A percentile compares a stretch with the other conserved stretches of the same genome.
Evolutionary conservation across 2,888 invertebrate species (phyloP).

Genomic region (Noctuana brunneofusca): DNA sequence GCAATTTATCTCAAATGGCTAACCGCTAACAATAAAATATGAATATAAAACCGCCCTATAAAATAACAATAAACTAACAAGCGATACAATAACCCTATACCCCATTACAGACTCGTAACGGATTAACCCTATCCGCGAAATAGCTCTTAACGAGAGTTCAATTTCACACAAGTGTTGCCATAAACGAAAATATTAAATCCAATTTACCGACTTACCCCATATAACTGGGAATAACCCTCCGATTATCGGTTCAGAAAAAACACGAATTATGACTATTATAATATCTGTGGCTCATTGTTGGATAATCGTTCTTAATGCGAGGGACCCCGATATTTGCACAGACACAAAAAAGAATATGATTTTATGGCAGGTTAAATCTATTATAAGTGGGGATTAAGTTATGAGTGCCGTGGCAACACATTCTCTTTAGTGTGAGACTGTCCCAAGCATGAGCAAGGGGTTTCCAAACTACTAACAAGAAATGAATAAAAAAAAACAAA

Average conservation of each 20-base stretch:
- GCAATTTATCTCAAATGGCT: slow-evolving; percentile 24
- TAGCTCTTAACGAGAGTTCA: slow-evolving; percentile 74
- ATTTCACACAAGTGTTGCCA: slow-evolving; percentile 79
- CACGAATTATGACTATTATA: slow-evolving; percentile 79
- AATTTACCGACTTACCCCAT: slow-evolving; percentile 72
- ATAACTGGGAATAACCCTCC: slow-evolving; percentile 56
- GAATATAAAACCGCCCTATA: slow-evolving; percentile 16
- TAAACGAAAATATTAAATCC: slow-evolving; percentile 82
- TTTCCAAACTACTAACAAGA: neutral
- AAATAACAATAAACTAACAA: slow-evolving; percentile 19
- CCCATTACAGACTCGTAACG: slow-evolving; percentile 49
- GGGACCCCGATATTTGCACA: slow-evolving; percentile 68
- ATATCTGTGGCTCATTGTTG: slow-evolving; percentile 71
- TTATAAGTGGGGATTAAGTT: slow-evolving; percentile 80
- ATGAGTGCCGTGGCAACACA: slow-evolving; percentile 41
- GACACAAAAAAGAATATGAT: slow-evolving; percentile 74
- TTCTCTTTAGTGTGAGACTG: neutral
- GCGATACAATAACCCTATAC: slow-evolving; percentile 34
- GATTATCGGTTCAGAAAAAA: slow-evolving; percentile 70
- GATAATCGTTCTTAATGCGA: slow-evolving; percentile 66
- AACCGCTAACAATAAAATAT: slow-evolving; percentile 14
- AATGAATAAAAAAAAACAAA: too few relatives aligned
- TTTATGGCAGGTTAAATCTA: slow-evolving; percentile 82
- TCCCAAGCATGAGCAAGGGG: neutral
- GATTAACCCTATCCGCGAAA: slow-evolving; percentile 68